A percentile compares a stretch with the other conserved stretches of the same genome.
phyloP scores from a whole-genome alignment of 2,113 vertebrate species.

The Neogobius melanostomus region DNA sequence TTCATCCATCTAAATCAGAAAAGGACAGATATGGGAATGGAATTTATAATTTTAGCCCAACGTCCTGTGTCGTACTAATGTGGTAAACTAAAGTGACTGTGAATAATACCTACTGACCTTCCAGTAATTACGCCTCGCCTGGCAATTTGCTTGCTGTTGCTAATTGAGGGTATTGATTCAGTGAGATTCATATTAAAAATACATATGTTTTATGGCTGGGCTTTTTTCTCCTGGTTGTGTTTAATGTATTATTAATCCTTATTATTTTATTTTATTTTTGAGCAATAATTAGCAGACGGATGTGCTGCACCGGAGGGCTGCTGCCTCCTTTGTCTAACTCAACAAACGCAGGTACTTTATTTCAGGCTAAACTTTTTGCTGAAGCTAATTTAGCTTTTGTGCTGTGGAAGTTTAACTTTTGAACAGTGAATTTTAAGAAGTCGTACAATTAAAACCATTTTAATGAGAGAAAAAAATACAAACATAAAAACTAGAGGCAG shows the following conservation, averaged over 20 bases:
- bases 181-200: conserved; percentile 87
- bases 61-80: conserved; percentile 95
- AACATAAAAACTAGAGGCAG: neutral
- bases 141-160: conserved; percentile 91
- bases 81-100: conserved; percentile 99
- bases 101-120: conserved; percentile 99
- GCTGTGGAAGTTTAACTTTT: conserved; percentile 23
- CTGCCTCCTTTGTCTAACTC: conserved; percentile 60
- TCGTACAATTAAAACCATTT: conserved; percentile 9
- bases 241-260: conserved; percentile 80
- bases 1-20: conserved; percentile 99
- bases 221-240: conserved; percentile 59
- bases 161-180: conserved; percentile 93
- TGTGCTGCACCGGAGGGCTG: conserved; percentile 60
- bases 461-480: neutral
- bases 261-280: conserved; percentile 63
- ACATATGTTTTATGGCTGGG: conserved; percentile 79
- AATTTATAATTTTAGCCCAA: conserved; percentile 98
- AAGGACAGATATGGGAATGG: conserved; percentile 99
- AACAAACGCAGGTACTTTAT: conserved; percentile 45
- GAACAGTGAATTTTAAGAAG: conserved; percentile 25
- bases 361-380: conserved; percentile 54
- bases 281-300: conserved; percentile 74
- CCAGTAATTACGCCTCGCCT: conserved; percentile 92
- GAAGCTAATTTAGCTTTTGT: conserved; percentile 40